Conservation (phyloP, 1,140 invertebrate species). For the Lutraria rhynchaena region DNA sequence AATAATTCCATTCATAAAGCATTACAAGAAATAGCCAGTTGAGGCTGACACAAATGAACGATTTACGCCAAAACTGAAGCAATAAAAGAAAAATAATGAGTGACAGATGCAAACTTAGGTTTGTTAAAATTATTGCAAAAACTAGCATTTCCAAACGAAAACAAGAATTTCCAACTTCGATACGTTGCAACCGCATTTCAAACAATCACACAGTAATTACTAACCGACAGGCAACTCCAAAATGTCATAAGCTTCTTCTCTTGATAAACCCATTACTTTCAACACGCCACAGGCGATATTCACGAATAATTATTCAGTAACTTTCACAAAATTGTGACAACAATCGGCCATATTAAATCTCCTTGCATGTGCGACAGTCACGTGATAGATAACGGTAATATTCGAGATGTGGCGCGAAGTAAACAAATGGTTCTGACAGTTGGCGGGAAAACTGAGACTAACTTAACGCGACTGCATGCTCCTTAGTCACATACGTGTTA, state of each 20-base stretch:
- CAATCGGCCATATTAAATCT: slow-evolving; percentile 55
- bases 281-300: not conserved
- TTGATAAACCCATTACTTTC: slow-evolving; percentile 59
- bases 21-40: too few relatives aligned
- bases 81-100: too few relatives aligned
- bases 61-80: too few relatives aligned
- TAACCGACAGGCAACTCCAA: slow-evolving; percentile 66
- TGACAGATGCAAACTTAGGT: too few relatives aligned
- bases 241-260: slow-evolving; percentile 66
- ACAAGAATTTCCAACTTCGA: too few relatives aligned
- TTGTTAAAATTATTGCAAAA: too few relatives aligned
- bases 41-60: too few relatives aligned
- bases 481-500: too few relatives aligned
- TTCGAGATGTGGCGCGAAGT: slow-evolving; percentile 38
- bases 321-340: not conserved
- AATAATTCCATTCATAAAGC: too few relatives aligned
- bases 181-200: too few relatives aligned
- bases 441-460: slow-evolving; percentile 59
- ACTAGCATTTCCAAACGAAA: too few relatives aligned
- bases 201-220: not conserved
- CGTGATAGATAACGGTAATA: slow-evolving; percentile 32
- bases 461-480: too few relatives aligned
- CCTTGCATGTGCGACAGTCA: slow-evolving; percentile 58
- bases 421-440: slow-evolving; percentile 40
- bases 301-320: not conserved